Evolutionary conservation across 2,797 vertebrate genomes (phyloP), one percentile per base, ranked within the genome.

Genomic region (Acridotheres tristis): DNA sequence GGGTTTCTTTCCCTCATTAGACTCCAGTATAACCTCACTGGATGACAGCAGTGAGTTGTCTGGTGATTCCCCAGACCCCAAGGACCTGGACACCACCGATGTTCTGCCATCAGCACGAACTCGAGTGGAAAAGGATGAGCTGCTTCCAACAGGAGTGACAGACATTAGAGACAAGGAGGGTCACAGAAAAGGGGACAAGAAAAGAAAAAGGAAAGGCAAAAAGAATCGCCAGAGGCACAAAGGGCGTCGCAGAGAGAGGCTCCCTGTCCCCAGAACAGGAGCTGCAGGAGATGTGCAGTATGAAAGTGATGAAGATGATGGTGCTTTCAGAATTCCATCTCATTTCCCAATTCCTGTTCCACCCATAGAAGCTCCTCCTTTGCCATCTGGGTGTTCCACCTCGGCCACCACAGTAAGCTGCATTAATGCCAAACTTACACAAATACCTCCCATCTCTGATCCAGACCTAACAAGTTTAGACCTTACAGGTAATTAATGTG

Each of bases 341-440:
- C 91, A 21, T 65, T 75, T 91, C 68, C 96, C 97, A 78, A 74
- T 93, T 47, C 95, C 97, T 20, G 53, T 97, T 68, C 96, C 97
- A 53, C 95, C 96, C 51, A 93, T 97, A 43, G 96, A 96, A 47
- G 50, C 77, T 85, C 95, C 97, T 42, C 96, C 96, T 78, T 97
- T 99, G 85, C 99, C 99, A 65, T 92, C 92, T 5, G 98, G 98
- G 58, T 99, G 99, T 59, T 98, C 97, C 36, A 97, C 98, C 85
- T 98, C 98, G 1, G 99, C 99, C 29, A 98, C 97, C 66, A 98
- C 97, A n/a, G 86, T 99, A 88, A 99, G 98, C 88, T 99, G 99
- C 74, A 97, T 98, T 59, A 98, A 98, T 0, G 97, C 97, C 50
- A 98, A 97, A 86, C 98, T 99, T 25, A 97, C 81, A 54, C 94